Evolutionary conservation across 2,888 invertebrate species (phyloP).

Genomic region (Vannuccia rotundouncinata): DNA sequence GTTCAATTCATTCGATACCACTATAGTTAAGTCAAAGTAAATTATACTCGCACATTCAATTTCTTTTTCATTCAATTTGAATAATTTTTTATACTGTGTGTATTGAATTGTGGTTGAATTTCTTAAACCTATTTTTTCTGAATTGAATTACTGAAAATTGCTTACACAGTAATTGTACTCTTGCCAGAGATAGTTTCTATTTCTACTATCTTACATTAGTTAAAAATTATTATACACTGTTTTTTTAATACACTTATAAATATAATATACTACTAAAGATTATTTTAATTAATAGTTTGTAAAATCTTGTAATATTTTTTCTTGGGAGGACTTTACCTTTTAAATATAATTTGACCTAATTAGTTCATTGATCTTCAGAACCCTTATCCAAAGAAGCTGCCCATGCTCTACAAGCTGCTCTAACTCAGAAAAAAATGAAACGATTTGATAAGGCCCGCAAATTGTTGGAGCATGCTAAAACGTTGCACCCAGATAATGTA

Average conservation of each 20-base stretch:
- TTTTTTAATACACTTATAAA: neutral
- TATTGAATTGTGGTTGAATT: no score
- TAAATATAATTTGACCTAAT: neutral
- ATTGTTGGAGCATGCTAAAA: slow-evolving; percentile 71
- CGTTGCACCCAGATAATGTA: slow-evolving; percentile 81
- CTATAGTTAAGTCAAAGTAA: no score
- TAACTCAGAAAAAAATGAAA: neutral
- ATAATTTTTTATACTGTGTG: neutral
- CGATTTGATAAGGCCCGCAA: slow-evolving; percentile 44
- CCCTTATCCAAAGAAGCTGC: neutral
- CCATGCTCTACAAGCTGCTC: neutral
- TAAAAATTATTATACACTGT: neutral
- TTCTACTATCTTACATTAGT: neutral
- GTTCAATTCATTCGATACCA: no score
- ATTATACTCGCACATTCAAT: no score
- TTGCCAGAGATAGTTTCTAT: no score
- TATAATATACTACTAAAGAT: neutral
- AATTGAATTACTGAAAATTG: no score
- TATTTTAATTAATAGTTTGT: neutral
- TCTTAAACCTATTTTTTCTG: no score
- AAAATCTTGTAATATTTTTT: neutral
- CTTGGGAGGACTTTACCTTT: neutral
- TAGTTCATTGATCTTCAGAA: neutral
- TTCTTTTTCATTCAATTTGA: neutral
- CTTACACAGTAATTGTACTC: no score